Evolutionary conservation across 2,888 invertebrate species (phyloP).

Genomic region (Ypsolopha scabrella): DNA sequence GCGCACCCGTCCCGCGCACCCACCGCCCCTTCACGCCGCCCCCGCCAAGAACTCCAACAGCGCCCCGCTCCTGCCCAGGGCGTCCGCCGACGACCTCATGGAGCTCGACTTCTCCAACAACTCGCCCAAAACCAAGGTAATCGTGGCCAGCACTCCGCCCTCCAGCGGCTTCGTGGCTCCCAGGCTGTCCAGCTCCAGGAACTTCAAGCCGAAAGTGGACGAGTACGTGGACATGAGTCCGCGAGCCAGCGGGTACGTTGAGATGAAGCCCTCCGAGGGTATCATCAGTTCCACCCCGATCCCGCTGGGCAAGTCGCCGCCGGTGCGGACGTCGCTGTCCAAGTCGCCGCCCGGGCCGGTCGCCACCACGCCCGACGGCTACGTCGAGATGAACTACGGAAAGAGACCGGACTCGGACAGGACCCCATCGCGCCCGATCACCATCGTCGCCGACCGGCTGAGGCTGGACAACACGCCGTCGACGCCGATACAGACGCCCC

Average conservation of each 20-base stretch:
- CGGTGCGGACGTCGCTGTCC: neutral
- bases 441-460: constrained; percentile 55
- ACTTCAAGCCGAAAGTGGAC: constrained; percentile 26
- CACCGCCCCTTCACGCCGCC: constrained; percentile 22
- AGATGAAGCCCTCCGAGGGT: constrained; percentile 64
- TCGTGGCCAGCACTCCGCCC: constrained; percentile 14
- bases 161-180: constrained; percentile 24
- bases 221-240: constrained; percentile 65
- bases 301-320: neutral
- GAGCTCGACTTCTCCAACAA: constrained; percentile 71
- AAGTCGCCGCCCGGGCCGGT: constrained; percentile 8
- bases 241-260: constrained; percentile 66
- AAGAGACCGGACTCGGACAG: constrained; percentile 33
- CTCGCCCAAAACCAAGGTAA: constrained; percentile 31
- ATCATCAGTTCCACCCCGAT: constrained; percentile 2
- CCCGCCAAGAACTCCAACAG: constrained; percentile 40
- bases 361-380: constrained; percentile 53
- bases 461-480: constrained; percentile 17
- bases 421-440: constrained; percentile 73
- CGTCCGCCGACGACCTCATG: constrained; percentile 82
- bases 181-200: neutral
- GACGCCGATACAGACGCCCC: constrained; percentile 17
- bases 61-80: constrained; percentile 36
- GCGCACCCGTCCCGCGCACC: constrained; percentile 43
- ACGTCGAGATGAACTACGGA: constrained; percentile 52